phyloP scores from a whole-genome alignment of 2,797 vertebrate species.

The Amblyraja radiata region DNA sequence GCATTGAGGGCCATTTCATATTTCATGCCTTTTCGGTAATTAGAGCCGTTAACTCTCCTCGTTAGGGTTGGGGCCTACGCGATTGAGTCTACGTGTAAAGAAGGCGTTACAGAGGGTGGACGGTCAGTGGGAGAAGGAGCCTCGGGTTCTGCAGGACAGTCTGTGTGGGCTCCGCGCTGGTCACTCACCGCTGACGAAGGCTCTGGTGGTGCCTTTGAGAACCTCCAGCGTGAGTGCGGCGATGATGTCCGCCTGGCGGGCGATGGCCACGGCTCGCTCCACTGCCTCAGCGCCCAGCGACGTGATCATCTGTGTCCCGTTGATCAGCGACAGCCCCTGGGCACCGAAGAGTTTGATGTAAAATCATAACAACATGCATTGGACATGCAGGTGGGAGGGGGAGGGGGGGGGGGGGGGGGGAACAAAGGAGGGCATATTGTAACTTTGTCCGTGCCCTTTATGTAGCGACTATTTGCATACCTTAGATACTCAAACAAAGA shows the following conservation, averaged over 20 bases:
- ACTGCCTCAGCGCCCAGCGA: slow-evolving; percentile 91
- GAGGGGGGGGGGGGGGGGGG: too few species aligned
- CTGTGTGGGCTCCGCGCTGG: background rate
- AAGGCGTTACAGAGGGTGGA: background rate
- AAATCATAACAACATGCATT: background rate
- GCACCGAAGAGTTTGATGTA: background rate
- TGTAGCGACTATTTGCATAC: too few species aligned
- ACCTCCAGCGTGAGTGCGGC: slow-evolving; percentile 92
- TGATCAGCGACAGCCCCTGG: slow-evolving; percentile 91
- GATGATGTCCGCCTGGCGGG: slow-evolving; percentile 85
- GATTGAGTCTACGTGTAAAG: background rate
- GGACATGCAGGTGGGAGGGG: too few species aligned
- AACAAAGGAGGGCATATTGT: too few species aligned
- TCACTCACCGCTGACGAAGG: slow-evolving; percentile 86
- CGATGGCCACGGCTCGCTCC: slow-evolving; percentile 81
- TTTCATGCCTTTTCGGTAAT: background rate
- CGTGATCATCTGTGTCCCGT: slow-evolving; percentile 97
- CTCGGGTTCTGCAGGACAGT: background rate
- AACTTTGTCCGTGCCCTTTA: too few species aligned
- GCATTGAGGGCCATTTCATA: background rate
- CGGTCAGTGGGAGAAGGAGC: background rate
- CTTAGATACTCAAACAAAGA: too few species aligned
- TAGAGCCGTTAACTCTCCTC: background rate
- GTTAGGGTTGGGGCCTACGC: background rate
- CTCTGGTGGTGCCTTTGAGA: slow-evolving; percentile 91